Base-by-base conservation (phyloP, 2,113 vertebrate species). In the Sapajus apella region DNA sequence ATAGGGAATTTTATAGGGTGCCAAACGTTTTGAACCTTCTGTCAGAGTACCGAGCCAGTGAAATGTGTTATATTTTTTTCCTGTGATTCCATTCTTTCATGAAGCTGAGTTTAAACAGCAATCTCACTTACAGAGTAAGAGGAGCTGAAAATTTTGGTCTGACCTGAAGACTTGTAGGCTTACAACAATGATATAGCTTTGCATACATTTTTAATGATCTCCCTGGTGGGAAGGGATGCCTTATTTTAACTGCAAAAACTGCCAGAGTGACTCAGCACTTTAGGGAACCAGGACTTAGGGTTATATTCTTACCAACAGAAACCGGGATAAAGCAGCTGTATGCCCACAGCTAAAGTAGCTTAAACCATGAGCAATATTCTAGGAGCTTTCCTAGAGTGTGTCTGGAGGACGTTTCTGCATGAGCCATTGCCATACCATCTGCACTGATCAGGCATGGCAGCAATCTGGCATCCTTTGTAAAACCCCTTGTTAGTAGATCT, bases 191-290 rank as follows among this genome's bases (percentile, higher is more conserved):
- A 43, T 61, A 25, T 0, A 79, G 21, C 32, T 45, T 68, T 55
- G 9, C 6, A 76, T 35, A 21, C 93, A 45, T 80, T 92, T 64
- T 58, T 23, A 20, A 55, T 61, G 55, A 56, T 68, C 25, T 73
- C 58, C 3, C 6, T 64, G 27, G n/a, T 75, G 11, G n/a, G 11
- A 61, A 76, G 45, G 37, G 40, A 87, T 16, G 92, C 43, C 14
- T 94, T 40, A 0, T 76, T 97, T 92, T 87, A 87, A 92, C 47
- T 12, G 92, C 47, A 83, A 47, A 75, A 94, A 83, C 14, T 80
- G 12, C 75, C 61, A 66, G 23, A 94, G 40, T 88, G 76, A 70
- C 43, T 82, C 40, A 77, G 83, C 11, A 11, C 27, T 87, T 73
- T 37, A 5, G 35, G n/a, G 35, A 18, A 25, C 47, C 13, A 35